Evolutionary conservation across 2,888 invertebrate species (phyloP).

Genomic region (Dicyrtoma fusca): DNA sequence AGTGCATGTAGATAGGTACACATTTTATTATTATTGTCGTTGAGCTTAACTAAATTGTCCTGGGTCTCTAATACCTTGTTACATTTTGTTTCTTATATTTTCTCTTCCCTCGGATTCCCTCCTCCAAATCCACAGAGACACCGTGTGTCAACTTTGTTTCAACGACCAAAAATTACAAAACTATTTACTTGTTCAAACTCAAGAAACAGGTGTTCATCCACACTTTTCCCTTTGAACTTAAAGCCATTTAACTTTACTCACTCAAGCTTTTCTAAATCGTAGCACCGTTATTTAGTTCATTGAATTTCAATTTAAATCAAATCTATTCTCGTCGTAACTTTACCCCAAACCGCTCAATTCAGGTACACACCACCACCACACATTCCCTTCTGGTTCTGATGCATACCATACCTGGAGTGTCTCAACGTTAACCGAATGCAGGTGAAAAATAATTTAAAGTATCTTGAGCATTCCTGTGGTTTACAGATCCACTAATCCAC

Average conservation of each 20-base stretch:
- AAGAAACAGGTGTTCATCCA: constrained; percentile 27
- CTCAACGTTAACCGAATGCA: too few species aligned
- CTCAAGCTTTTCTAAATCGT: neutral
- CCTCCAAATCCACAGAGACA: constrained; percentile 14
- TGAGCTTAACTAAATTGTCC: constrained; percentile 21
- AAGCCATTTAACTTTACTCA: neutral
- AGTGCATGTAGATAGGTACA: constrained; percentile 20
- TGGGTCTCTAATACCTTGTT: constrained; percentile 28
- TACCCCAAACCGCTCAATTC: too few species aligned
- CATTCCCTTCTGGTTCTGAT: too few species aligned
- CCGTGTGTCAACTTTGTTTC: constrained; percentile 12
- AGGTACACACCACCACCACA: too few species aligned
- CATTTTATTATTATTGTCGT: constrained; percentile 27
- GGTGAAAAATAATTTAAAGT: too few species aligned
- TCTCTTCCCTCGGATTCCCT: neutral
- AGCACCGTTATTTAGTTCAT: neutral
- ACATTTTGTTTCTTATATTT: constrained; percentile 32
- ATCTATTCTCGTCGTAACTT: too few species aligned
- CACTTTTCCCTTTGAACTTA: neutral
- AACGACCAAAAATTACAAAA: constrained; percentile 1
- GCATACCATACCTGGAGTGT: too few species aligned
- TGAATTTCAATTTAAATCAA: too few species aligned
- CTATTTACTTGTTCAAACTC: constrained; percentile 24
- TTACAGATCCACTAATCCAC: too few species aligned
- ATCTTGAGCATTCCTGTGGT: too few species aligned